Evolutionary conservation across 2,888 invertebrate species (phyloP).

Genomic region (Acrobasis consociella): DNA sequence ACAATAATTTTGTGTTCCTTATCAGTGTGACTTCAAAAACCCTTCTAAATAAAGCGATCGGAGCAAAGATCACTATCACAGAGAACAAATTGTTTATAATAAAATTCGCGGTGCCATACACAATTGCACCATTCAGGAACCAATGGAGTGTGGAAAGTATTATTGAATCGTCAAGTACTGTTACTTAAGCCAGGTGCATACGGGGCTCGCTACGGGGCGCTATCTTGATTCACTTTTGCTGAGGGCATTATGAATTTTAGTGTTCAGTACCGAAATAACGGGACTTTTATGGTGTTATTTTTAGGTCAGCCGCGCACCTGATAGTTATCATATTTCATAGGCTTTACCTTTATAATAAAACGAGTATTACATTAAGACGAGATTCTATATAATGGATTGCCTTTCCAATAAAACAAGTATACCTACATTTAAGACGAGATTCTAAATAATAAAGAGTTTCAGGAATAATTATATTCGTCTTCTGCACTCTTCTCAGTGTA

Average conservation of each 20-base stretch:
- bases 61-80: slow-evolving; percentile 44
- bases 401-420: not conserved
- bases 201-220: slow-evolving; percentile 48
- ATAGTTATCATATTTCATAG: not conserved
- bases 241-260: slow-evolving; percentile 66
- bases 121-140: slow-evolving; percentile 49
- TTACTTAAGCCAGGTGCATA: slow-evolving; percentile 73
- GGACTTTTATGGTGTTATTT: slow-evolving; percentile 52
- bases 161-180: slow-evolving; percentile 67
- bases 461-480: too few relatives aligned
- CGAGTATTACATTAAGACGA: too few relatives aligned
- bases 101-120: slow-evolving; percentile 50
- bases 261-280: slow-evolving; percentile 17
- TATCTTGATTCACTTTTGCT: slow-evolving; percentile 76
- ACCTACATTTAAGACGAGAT: too few relatives aligned
- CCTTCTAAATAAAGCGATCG: slow-evolving; percentile 15
- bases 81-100: slow-evolving; percentile 32
- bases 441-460: too few relatives aligned
- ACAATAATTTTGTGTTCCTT: slow-evolving; percentile 1
- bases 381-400: too few relatives aligned
- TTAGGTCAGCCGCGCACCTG: slow-evolving; percentile 53
- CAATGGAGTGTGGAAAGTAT: slow-evolving; percentile 69
- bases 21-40: not conserved
- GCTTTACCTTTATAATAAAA: not conserved
- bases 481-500: too few relatives aligned